Conservation (phyloP, 2,888 invertebrate genomes). For the Sinhomidia bicolor region DNA sequence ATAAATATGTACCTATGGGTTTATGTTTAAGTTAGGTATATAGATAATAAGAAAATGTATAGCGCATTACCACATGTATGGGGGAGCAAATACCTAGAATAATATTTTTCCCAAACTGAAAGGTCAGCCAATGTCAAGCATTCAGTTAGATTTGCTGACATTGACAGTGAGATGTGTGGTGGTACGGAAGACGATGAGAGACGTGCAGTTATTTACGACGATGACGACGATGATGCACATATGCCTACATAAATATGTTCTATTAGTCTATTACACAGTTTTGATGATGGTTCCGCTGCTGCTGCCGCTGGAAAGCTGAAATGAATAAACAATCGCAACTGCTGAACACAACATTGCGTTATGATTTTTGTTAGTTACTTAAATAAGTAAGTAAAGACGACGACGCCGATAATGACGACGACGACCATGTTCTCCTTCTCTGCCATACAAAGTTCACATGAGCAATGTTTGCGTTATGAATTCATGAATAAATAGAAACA, state of each 20-base stretch:
- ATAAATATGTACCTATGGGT: too few relatives aligned
- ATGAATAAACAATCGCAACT: conserved; percentile 7
- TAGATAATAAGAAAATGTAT: too few relatives aligned
- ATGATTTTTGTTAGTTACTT: not conserved
- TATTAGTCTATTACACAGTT: too few relatives aligned
- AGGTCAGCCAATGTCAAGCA: conserved; percentile 68
- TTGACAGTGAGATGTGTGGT: conserved; percentile 62
- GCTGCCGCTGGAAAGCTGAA: not conserved
- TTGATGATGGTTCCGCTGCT: not conserved
- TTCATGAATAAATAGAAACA: conserved; percentile 19
- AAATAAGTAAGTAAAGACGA: too few relatives aligned
- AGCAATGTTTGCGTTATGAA: not conserved
- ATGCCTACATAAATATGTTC: too few relatives aligned
- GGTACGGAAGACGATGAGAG: not conserved
- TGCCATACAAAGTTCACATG: not conserved
- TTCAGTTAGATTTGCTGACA: conserved; percentile 62
- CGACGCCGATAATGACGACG: not conserved
- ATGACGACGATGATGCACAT: not conserved
- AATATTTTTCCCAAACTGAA: conserved; percentile 57
- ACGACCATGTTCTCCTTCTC: not conserved
- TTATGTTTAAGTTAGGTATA: too few relatives aligned
- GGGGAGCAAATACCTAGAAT: conserved; percentile 23
- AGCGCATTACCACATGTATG: too few relatives aligned
- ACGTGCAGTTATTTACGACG: not conserved
- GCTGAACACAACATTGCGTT: too few relatives aligned